Percentiles rank a stretch among this genome's conserved stretches.
phyloP scores from a whole-genome alignment of 2,113 vertebrate species.

The Megaceryle torquata region DNA sequence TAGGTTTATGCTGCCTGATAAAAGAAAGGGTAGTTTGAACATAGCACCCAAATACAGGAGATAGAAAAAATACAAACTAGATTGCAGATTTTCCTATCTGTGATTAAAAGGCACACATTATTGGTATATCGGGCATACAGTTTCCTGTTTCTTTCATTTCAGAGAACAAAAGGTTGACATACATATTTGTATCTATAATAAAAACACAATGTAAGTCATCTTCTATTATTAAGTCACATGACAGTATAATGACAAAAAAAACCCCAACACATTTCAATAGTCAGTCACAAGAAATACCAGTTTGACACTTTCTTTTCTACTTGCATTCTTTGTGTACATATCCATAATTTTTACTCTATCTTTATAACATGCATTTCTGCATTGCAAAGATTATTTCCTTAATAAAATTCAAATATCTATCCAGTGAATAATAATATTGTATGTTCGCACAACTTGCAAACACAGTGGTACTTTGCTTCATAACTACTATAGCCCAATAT shows the following conservation, averaged over 20 bases:
- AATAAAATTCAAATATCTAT: constrained; percentile 15
- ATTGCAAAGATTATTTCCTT: not conserved
- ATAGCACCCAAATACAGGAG: not conserved
- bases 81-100: not conserved
- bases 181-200: not conserved
- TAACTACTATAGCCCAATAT: not conserved
- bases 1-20: not conserved
- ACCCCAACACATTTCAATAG: not conserved
- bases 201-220: not conserved
- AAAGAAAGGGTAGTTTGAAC: not conserved
- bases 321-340: not conserved
- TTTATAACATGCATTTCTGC: not conserved
- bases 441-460: not conserved
- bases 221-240: not conserved
- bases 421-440: not conserved
- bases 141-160: constrained; percentile 47
- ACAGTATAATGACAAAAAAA: not conserved
- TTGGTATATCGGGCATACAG: not conserved
- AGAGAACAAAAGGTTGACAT: not conserved
- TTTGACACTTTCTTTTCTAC: not conserved
- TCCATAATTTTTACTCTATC: not conserved
- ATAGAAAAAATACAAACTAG: not conserved
- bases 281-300: not conserved
- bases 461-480: not conserved
- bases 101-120: not conserved